Base-by-base conservation (phyloP, 2,888 invertebrate genomes). In the Agrochola macilenta region DNA sequence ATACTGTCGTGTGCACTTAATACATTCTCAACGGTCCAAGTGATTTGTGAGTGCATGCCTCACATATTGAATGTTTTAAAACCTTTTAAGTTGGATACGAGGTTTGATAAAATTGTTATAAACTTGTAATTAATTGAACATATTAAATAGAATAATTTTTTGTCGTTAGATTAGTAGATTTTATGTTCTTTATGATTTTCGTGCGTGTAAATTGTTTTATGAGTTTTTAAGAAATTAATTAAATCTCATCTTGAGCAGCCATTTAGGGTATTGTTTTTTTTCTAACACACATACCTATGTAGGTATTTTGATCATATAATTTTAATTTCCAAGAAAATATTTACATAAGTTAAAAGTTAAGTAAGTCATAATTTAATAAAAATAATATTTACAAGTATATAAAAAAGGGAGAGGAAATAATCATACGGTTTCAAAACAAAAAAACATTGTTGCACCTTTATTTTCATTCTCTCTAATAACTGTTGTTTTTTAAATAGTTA, bases 1-100 rank as follows among this genome's bases (percentile, higher is more conserved):
- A 30, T 17, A 23, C 2, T 26, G 35, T 20, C 0, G 14, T n/a
- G n/a, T 61, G 74, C 68, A 79, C 49, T 73, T 79, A 84, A 83
- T 78, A 85, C 76, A 74, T 72, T 77, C 69, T 68, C 66, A 71
- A 57, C 82, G 84, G 73, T 69, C 82, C 81, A 79, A 91, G 94
- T 95, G 95, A 95, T 95, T 95, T 95, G 94, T 95, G 95, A 81
- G 84, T 83, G 90, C 92, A 91, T 87, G 87, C 88, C 90, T 89
- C 91, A 90, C 92, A 91, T 95, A 95, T 93, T 94, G 95, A 95
- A 94, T 93, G 94, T 92, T 94, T 94, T 95, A 94, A 96, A 96
- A 94, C 95, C 95, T 95, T 95, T 96, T 95, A 95, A 95, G 94
- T 93, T 91, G 84, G 89, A 91, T 87, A 91, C 88, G 85, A 85